phyloP scores from a whole-genome alignment of 2,797 vertebrate genomes.

The Delichon dasypus region DNA sequence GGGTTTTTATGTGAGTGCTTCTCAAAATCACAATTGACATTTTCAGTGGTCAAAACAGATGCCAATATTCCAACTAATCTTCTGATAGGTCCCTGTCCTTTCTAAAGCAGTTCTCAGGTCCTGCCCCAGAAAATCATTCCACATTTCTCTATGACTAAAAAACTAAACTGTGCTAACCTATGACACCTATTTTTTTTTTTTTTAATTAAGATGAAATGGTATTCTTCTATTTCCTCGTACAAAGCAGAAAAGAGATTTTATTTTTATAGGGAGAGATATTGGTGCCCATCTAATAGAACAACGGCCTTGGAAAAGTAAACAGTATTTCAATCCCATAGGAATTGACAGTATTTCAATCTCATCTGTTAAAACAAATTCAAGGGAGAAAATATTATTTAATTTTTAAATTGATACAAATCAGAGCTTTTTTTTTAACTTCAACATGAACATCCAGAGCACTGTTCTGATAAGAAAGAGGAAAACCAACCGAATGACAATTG shows the following conservation, averaged over 20 bases:
- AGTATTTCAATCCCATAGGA: not conserved
- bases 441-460: not conserved
- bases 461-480: not conserved
- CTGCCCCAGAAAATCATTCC: too few species aligned
- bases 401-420: not conserved
- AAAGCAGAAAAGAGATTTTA: not conserved
- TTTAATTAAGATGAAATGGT: not conserved
- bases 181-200: not conserved
- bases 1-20: too few species aligned
- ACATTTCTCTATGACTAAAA: too few species aligned
- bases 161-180: too few species aligned
- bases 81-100: too few species aligned
- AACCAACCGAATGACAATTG: accelerated
- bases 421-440: not conserved
- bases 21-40: too few species aligned
- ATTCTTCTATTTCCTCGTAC: not conserved
- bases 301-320: not conserved
- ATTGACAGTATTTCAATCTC: not conserved
- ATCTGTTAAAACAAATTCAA: not conserved
- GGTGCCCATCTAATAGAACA: not conserved
- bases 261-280: not conserved
- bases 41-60: too few species aligned
- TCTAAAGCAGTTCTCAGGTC: too few species aligned
- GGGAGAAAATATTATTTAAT: not conserved
- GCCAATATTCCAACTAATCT: too few species aligned